These are phyloP conservation scores for Xanthorhoe spadicearia DNA, from an alignment of 2,888 invertebrate genomes.

Conservation along the genomic window DNA sequence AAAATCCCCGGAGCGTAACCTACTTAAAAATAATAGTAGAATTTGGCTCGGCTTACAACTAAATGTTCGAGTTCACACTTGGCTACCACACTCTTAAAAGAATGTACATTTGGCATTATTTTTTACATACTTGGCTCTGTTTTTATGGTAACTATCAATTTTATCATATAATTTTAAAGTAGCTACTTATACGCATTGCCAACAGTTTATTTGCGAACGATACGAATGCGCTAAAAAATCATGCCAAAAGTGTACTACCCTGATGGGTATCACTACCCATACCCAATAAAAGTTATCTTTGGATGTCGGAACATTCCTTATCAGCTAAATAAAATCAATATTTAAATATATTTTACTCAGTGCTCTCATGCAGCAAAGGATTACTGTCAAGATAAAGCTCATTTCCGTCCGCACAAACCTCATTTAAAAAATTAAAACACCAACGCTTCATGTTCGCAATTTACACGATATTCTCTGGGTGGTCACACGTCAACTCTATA, in stretches of 20 bases:
- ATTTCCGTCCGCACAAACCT: constrained; percentile 17
- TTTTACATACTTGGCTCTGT: no score
- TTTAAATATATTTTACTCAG: constrained; percentile 12
- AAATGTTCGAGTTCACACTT: no score
- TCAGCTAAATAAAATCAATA: constrained; percentile 22
- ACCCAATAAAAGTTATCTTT: constrained; percentile 11
- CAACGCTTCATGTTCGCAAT: constrained; percentile 26
- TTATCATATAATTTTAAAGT: no score
- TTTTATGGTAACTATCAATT: no score
- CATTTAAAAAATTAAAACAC: constrained; percentile 24
- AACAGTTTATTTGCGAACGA: not conserved
- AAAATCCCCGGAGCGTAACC: no score
- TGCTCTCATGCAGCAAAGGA: constrained; percentile 9
- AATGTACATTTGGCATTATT: no score
- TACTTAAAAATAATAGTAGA: no score
- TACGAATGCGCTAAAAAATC: not conserved
- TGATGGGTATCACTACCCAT: not conserved
- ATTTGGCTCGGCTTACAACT: no score
- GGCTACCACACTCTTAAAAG: no score
- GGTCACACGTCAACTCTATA: constrained; percentile 33
- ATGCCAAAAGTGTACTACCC: constrained; percentile 2
- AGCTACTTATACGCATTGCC: not conserved
- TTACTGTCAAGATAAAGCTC: constrained; percentile 26
- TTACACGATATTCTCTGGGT: constrained; percentile 38
- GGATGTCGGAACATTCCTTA: constrained; percentile 11